phyloP scores from a whole-genome alignment of 2,797 vertebrate species.

The Huso huso region DNA sequence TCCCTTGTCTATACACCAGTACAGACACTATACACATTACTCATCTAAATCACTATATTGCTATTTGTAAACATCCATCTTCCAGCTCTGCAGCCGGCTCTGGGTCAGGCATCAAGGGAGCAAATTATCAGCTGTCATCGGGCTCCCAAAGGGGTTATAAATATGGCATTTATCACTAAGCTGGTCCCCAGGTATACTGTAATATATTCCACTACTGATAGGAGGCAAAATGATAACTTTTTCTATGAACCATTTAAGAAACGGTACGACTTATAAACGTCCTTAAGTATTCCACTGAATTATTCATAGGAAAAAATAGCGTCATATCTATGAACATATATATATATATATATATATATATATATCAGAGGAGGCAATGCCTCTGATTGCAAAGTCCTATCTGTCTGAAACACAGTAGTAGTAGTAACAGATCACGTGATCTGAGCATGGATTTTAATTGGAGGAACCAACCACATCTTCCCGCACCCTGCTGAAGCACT shows the following conservation, averaged over 20 bases:
- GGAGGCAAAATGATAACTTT: conserved; percentile 53
- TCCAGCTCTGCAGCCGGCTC: conserved; percentile 51
- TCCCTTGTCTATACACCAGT: conserved; percentile 34
- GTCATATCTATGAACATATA: neutral
- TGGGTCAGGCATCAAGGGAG: conserved; percentile 67
- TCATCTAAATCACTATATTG: conserved; percentile 42
- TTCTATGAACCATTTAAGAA: conserved; percentile 47
- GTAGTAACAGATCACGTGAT: no score
- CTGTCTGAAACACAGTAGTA: no score
- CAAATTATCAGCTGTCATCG: conserved; percentile 67
- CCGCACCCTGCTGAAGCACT: no score
- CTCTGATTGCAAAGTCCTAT: no score
- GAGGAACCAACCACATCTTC: no score
- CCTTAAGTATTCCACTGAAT: conserved; percentile 44
- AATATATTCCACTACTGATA: conserved; percentile 58
- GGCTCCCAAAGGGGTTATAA: conserved; percentile 66
- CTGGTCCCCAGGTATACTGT: conserved; percentile 45
- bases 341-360: neutral
- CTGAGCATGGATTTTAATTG: no score
- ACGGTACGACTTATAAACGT: conserved; percentile 46
- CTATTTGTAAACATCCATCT: conserved; percentile 60
- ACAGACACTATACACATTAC: conserved; percentile 29
- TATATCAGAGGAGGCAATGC: no score
- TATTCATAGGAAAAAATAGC: conserved; percentile 38
- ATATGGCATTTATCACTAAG: conserved; percentile 64